Percentiles rank a stretch among this genome's conserved stretches.
phyloP scores from a whole-genome alignment of 2,797 vertebrate species.

The Phrynocephalus forsythii region DNA sequence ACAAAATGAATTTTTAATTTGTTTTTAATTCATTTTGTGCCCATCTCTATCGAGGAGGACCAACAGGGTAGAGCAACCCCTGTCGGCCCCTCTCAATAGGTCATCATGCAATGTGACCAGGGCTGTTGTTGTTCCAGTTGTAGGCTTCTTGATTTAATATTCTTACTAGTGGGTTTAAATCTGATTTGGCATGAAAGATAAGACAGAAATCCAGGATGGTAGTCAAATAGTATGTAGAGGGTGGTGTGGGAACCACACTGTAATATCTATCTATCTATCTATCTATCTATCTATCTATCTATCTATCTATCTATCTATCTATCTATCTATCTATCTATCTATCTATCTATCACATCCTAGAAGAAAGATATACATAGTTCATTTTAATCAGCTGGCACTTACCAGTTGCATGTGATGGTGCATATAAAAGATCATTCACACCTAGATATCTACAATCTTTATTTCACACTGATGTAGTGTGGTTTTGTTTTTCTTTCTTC shows the following conservation, averaged over 20 bases:
- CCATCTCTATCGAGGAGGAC: too few species aligned
- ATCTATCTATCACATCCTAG: neutral
- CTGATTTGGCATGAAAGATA: neutral
- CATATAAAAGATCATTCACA: constrained; percentile 22
- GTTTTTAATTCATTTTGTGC: neutral
- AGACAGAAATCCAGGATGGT: neutral
- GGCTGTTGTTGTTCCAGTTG: neutral
- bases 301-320: too few species aligned
- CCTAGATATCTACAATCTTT: neutral
- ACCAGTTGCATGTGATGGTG: constrained; percentile 12
- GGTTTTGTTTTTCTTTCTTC: neutral
- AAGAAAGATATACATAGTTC: neutral
- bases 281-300: too few species aligned
- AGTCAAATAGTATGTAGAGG: neutral
- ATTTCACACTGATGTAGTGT: constrained; percentile 22
- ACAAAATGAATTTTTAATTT: neutral
- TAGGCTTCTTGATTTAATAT: neutral
- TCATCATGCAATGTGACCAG: neutral
- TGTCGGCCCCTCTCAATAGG: neutral
- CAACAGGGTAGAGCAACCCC: too few species aligned
- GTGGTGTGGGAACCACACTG: neutral
- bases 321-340: too few species aligned
- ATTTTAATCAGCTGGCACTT: constrained; percentile 37
- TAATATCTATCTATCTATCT: neutral
- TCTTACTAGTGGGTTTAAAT: neutral